phyloP scores from a whole-genome alignment of 2,888 invertebrate species.

The Coleophora flavipennella region DNA sequence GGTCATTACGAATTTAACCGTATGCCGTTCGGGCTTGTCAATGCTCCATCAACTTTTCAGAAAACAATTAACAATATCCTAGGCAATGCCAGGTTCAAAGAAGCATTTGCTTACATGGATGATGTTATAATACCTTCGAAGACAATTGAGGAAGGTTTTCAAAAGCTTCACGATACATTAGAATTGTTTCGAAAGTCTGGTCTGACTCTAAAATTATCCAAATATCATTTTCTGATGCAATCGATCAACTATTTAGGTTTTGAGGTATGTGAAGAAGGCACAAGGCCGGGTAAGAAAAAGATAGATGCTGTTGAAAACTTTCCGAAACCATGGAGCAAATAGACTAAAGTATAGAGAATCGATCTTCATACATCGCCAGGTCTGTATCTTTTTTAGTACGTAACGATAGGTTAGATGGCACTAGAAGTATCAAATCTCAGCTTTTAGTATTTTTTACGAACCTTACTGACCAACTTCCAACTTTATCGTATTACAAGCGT shows the following conservation, averaged over 20 bases:
- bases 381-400: no score
- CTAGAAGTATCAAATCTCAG: no score
- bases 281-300: slow-evolving; percentile 11
- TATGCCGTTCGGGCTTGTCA: slow-evolving; percentile 13
- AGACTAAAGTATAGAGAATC: no score
- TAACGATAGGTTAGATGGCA: no score
- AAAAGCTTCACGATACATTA: slow-evolving; percentile 3
- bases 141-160: slow-evolving; percentile 5
- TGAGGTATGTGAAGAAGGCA: slow-evolving; percentile 7
- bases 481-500: no score
- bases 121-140: slow-evolving; percentile 10
- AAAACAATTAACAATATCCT: slow-evolving; percentile 5
- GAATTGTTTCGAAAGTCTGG: not conserved
- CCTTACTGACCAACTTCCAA: no score
- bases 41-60: slow-evolving; percentile 13
- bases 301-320: slow-evolving; percentile 12
- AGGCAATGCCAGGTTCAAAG: slow-evolving; percentile 4
- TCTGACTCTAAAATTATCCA: slow-evolving; percentile 11
- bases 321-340: no score
- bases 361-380: no score
- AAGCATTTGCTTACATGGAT: slow-evolving; percentile 13
- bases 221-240: slow-evolving; percentile 14
- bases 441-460: no score
- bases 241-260: not conserved
- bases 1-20: slow-evolving; percentile 12